Evolutionary conservation across 2,113 vertebrate species (phyloP).

Genomic region (Aramus guarauna): DNA sequence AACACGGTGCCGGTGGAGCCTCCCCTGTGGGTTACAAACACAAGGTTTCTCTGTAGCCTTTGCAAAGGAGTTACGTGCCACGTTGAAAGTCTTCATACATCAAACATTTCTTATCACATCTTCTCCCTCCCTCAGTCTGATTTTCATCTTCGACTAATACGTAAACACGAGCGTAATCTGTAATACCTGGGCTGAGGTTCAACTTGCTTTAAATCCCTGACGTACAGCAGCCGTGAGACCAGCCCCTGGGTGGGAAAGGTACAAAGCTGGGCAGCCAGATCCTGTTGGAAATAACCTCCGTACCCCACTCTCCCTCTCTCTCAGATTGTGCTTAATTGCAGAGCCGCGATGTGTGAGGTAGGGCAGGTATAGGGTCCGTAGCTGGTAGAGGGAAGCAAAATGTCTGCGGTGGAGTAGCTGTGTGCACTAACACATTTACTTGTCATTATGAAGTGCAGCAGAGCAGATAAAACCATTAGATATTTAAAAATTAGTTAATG

Average conservation of each 20-base stretch:
- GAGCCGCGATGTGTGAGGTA: neutral
- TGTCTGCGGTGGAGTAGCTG: neutral
- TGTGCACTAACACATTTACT: conserved; percentile 22
- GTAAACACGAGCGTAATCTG: neutral
- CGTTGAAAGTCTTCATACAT: neutral
- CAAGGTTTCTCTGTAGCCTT: neutral
- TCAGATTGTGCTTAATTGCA: neutral
- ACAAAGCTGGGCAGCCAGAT: neutral
- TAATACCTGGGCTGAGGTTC: neutral
- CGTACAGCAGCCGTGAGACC: accelerated
- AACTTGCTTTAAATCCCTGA: neutral
- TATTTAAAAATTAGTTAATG: conserved; percentile 68
- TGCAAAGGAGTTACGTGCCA: neutral
- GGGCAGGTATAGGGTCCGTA: neutral
- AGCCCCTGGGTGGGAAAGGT: neutral
- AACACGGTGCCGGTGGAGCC: neutral
- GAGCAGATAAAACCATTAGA: conserved; percentile 58
- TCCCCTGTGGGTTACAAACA: neutral
- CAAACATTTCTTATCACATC: neutral
- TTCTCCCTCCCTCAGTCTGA: neutral
- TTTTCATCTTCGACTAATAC: neutral
- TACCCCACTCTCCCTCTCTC: accelerated
- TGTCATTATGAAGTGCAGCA: conserved; percentile 60
- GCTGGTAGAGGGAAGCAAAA: neutral
- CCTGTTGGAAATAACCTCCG: neutral